Percentiles rank a stretch among this genome's conserved stretches.
These are phyloP conservation scores for Polyommatus iphigenia DNA, from an alignment of 2,888 invertebrate genomes.

Conservation along the genomic window DNA sequence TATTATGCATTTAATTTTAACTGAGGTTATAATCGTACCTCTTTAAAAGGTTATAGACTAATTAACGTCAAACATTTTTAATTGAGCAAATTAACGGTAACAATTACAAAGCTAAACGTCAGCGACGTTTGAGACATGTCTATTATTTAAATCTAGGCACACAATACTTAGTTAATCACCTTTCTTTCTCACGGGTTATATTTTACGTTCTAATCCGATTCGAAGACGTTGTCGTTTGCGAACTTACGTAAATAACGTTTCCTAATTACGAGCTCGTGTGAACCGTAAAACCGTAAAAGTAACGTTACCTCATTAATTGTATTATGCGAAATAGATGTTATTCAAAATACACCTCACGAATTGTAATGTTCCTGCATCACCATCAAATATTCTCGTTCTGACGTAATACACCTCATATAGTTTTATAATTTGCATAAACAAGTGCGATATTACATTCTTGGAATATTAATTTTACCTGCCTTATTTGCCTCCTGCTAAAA, in stretches of 20 bases:
- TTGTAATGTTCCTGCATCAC: background rate
- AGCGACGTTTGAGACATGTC: background rate
- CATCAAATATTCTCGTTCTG: background rate
- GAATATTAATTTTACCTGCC: background rate
- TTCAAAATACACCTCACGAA: constrained; percentile 5
- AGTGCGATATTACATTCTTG: background rate
- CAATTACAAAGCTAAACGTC: background rate
- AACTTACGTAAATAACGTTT: constrained; percentile 17
- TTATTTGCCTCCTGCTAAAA: constrained; percentile 21
- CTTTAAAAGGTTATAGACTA: background rate
- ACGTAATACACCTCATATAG: background rate
- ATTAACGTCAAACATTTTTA: background rate
- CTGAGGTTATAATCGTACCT: too few relatives aligned
- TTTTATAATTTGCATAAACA: background rate
- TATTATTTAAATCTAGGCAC: constrained; percentile 6
- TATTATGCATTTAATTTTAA: too few relatives aligned
- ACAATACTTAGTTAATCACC: background rate
- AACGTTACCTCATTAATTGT: constrained; percentile 5
- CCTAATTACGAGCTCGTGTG: constrained; percentile 12
- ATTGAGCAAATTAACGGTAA: background rate
- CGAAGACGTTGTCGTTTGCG: background rate
- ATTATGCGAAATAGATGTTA: constrained; percentile 2
- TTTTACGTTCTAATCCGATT: constrained; percentile 6
- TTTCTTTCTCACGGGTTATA: constrained; percentile 8
- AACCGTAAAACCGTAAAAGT: constrained; percentile 14